Evolutionary conservation across 2,113 vertebrate genomes (phyloP).

Genomic region (Neotoma lepida): DNA sequence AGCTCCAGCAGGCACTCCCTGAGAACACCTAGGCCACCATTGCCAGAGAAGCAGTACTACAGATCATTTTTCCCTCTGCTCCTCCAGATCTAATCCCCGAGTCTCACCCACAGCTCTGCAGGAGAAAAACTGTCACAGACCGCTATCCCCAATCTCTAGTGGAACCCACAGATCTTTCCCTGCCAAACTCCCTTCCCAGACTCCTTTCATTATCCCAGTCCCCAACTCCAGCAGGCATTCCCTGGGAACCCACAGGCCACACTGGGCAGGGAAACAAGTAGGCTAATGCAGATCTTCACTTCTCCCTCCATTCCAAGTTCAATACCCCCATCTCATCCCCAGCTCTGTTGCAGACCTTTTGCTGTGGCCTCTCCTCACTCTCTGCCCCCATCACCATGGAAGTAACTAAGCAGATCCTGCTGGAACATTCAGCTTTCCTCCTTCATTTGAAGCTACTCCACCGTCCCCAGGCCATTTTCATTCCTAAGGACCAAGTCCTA

Average conservation of each 20-base stretch:
- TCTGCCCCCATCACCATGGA: background rate
- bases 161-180: background rate
- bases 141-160: background rate
- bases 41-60: background rate
- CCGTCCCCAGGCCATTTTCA: background rate
- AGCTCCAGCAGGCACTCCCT: background rate
- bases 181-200: background rate
- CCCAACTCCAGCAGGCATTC: background rate
- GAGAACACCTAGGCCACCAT: background rate
- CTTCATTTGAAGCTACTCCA: background rate
- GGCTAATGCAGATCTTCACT: background rate
- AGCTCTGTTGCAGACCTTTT: background rate
- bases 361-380: background rate
- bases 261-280: background rate
- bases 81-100: background rate
- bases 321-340: background rate
- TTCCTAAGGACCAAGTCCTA: background rate
- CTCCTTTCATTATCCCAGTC: background rate
- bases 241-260: background rate
- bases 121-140: background rate
- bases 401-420: background rate
- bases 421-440: background rate
- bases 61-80: background rate
- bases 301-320: background rate
- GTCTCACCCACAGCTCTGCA: background rate